These are phyloP conservation scores for Drosophila picticornis DNA, from an alignment of 2,888 invertebrate species.

Conservation along the genomic window DNA sequence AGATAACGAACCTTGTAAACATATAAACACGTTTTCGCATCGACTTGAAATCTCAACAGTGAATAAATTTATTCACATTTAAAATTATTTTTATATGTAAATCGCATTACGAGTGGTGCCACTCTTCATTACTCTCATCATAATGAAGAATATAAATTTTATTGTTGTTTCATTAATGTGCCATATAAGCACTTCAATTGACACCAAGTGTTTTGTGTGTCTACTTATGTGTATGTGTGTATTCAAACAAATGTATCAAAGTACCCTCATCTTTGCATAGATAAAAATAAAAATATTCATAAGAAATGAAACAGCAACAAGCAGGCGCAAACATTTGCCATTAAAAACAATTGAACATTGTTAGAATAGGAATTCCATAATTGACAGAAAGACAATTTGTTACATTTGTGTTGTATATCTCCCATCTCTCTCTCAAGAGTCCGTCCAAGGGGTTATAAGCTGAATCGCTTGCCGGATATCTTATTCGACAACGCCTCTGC, in stretches of 20 bases:
- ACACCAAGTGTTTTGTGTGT: slow-evolving; percentile 44
- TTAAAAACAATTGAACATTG: slow-evolving; percentile 64
- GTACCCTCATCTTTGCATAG: slow-evolving; percentile 36
- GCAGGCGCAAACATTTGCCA: slow-evolving; percentile 62
- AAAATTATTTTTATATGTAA: slow-evolving; percentile 1
- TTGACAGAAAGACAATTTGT: slow-evolving; percentile 8
- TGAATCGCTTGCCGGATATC: slow-evolving; percentile 2
- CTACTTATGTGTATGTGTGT: slow-evolving; percentile 25
- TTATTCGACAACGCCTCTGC: neutral
- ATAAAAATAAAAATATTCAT: slow-evolving; percentile 34
- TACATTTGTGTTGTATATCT: neutral
- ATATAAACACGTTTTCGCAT: neutral
- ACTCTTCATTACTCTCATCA: neutral
- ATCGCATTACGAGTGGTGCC: neutral
- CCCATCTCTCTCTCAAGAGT: neutral
- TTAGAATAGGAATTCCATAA: slow-evolving; percentile 33
- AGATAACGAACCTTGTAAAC: neutral
- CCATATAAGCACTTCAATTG: slow-evolving; percentile 56
- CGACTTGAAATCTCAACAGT: slow-evolving; percentile 5
- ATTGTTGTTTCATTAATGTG: slow-evolving; percentile 36
- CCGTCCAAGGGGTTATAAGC: slow-evolving; percentile 8
- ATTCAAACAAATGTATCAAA: slow-evolving; percentile 23
- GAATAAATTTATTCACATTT: neutral
- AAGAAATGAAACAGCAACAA: slow-evolving; percentile 41
- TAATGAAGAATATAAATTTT: slow-evolving; percentile 16